These are phyloP conservation scores for Neodiprion virginianus DNA, from an alignment of 1,140 invertebrate genomes.

Conservation along the genomic window DNA sequence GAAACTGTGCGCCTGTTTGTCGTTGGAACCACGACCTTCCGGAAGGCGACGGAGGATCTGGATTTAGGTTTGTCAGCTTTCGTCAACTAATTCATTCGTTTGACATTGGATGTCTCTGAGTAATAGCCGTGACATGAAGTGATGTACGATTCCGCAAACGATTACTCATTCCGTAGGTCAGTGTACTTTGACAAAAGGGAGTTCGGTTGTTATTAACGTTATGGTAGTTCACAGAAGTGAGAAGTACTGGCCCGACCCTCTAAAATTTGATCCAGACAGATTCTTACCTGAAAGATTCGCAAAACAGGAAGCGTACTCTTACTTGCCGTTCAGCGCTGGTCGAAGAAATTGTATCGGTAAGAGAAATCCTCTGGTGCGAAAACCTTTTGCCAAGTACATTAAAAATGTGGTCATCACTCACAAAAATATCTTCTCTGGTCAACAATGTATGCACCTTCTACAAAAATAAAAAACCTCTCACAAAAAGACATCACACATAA, in stretches of 20 bases:
- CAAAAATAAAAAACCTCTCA: no score
- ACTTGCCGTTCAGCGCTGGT: constrained; percentile 24
- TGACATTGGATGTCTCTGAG: no score
- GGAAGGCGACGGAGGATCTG: constrained; percentile 51
- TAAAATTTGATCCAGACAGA: constrained; percentile 32
- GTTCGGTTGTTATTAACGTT: constrained; percentile 28
- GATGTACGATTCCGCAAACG: not conserved
- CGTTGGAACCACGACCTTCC: constrained; percentile 64
- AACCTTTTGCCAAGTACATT: no score
- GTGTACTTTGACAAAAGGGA: constrained; percentile 31
- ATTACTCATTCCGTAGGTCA: constrained; percentile 19
- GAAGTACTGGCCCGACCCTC: constrained; percentile 42
- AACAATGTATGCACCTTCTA: no score
- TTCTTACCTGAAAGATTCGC: constrained; percentile 28
- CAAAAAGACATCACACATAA: no score
- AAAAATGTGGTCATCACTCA: no score
- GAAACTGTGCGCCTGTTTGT: constrained; percentile 63
- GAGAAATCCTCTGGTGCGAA: not conserved
- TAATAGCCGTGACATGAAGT: no score
- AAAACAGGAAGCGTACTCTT: constrained; percentile 22
- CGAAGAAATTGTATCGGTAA: constrained; percentile 30
- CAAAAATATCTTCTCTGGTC: no score
- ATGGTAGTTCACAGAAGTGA: constrained; percentile 62
- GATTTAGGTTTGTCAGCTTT: not conserved
- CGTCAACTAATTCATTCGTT: no score